Percentiles rank a stretch among this genome's conserved stretches.
Conservation (phyloP, 53 echinoderm and acorn worm genomes). For the Zoroaster sp. region DNA sequence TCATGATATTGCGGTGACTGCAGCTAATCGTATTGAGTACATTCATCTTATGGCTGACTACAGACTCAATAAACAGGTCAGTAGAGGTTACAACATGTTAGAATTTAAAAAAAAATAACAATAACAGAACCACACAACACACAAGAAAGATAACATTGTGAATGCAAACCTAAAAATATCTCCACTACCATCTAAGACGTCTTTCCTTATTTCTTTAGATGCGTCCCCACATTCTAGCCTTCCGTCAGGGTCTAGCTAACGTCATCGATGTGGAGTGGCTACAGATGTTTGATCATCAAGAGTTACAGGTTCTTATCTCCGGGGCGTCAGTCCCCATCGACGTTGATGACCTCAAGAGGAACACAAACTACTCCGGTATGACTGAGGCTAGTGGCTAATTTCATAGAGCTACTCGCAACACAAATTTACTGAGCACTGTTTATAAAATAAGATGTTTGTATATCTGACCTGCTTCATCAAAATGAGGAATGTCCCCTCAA, state of each 20-base stretch:
- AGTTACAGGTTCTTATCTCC: slow-evolving; percentile 89
- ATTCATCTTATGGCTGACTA: slow-evolving; percentile 98
- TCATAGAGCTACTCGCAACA: too few species aligned
- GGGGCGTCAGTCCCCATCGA: slow-evolving; percentile 92
- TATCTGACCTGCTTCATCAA: too few species aligned
- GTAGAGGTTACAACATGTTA: neutral
- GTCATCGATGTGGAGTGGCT: slow-evolving; percentile 95
- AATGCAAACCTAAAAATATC: neutral
- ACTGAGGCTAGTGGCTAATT: too few species aligned
- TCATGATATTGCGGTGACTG: slow-evolving; percentile 80
- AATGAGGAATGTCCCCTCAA: too few species aligned
- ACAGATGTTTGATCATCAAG: slow-evolving; percentile 94
- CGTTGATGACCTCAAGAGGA: slow-evolving; percentile 76
- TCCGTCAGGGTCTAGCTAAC: slow-evolving; percentile 88
- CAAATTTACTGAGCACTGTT: too few species aligned
- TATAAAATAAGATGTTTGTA: too few species aligned
- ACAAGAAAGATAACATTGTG: too few species aligned
- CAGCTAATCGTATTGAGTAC: slow-evolving; percentile 92
- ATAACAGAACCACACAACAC: too few species aligned
- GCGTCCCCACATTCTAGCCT: slow-evolving; percentile 86
- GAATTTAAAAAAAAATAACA: neutral
- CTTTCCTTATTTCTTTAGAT: slow-evolving; percentile 49
- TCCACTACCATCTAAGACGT: neutral
- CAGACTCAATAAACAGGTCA: slow-evolving; percentile 97
- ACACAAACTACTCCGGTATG: slow-evolving; percentile 90